Conservation (phyloP, 2,797 vertebrate genomes). For the Lagodon rhomboides region DNA sequence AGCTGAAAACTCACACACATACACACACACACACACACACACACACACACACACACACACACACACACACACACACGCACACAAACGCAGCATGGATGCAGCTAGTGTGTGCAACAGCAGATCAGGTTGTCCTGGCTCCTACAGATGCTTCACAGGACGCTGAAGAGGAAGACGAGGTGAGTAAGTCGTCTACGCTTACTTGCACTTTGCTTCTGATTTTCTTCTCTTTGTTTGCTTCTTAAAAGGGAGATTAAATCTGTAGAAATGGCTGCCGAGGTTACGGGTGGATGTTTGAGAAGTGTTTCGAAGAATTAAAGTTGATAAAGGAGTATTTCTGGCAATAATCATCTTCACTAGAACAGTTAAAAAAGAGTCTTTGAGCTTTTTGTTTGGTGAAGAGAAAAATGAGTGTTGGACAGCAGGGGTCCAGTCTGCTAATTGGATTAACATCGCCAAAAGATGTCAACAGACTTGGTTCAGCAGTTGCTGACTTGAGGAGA, state of each 20-base stretch:
- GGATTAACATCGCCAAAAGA: constrained; percentile 38
- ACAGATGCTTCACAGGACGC: constrained; percentile 61
- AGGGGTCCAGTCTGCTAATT: constrained; percentile 27
- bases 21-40: constrained; percentile 35
- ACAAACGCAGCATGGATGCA: constrained; percentile 65
- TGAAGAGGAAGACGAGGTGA: constrained; percentile 57
- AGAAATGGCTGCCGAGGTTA: not conserved
- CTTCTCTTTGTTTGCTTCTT: not conserved
- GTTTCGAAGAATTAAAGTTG: not conserved
- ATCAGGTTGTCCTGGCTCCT: constrained; percentile 66
- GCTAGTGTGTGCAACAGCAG: constrained; percentile 53
- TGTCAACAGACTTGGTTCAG: constrained; percentile 16
- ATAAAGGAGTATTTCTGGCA: not conserved
- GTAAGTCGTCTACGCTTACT: constrained; percentile 4
- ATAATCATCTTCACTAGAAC: not conserved
- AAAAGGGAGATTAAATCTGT: not conserved
- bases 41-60: constrained; percentile 38
- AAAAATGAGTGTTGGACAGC: not conserved
- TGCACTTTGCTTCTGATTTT: not conserved
- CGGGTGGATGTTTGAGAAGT: not conserved
- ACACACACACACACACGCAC: constrained; percentile 42
- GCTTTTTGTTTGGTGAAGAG: not conserved
- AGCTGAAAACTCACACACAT: constrained; percentile 8
- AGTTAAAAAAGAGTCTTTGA: not conserved
- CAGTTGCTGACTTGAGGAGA: not conserved